Base-by-base conservation (phyloP, 2,888 invertebrate genomes). In the Nemotelus pantherinus region DNA sequence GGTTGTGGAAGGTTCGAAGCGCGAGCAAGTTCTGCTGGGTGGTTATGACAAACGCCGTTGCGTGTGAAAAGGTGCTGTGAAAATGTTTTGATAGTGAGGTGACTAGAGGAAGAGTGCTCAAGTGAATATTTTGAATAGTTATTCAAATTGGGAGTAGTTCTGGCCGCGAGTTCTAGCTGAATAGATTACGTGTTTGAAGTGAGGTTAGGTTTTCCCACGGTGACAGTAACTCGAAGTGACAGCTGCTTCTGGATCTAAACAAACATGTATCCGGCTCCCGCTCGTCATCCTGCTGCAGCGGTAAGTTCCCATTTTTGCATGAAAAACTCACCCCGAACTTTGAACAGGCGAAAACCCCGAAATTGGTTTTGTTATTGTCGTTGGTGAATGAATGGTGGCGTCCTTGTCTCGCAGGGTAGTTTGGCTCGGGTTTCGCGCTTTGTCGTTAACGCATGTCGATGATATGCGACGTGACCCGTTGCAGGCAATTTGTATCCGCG, bases 261-360 rank as follows among this genome's bases (percentile, higher is more conserved):
- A 43, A 43, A 39, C n/a, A 93, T 93, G 93, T 93, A 93, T 89
- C 92, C 93, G 86, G 90, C 92, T 86, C 91, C 92, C 67, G 78
- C 78, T 87, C 91, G 93, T 89, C 93, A 93, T 89, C 92, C 93
- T 88, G 90, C 92, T 86, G 91, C 91, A 86, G 90, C 92, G 89
- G 93, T 93, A 88, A 91, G 93, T 91, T 86, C 6, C 10, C 41
- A 6, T 63, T 43, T 64, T 63, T 7, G 4, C 10, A 45, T 50
- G n/a, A 41, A 10, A 25, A 47, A 43, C 43, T 50, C 9, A 43
- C 41, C 60, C 63, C 47, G 41, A 60, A 25, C 2, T 0, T 47
- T 48, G 50, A 9, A 4, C 9, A 39, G 50, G 6, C 6, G 25
- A 48, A 68, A 44, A 41, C 7, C 60, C 25, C 43, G 60, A 7